Conservation (phyloP, 2,797 vertebrate species). For the Phalanger gymnotis region DNA sequence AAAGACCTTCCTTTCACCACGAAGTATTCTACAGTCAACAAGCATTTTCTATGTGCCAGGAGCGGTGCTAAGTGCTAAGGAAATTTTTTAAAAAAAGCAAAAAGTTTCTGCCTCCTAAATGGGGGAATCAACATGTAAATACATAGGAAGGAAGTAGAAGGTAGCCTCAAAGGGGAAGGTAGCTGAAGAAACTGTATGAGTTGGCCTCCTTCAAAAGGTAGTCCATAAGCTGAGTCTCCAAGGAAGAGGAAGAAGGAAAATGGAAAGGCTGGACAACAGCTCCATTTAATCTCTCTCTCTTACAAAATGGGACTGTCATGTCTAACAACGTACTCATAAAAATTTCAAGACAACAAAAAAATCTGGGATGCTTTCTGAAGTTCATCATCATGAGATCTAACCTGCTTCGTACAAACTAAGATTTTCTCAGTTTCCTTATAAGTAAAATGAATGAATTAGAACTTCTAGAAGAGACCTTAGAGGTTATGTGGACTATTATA, state of each 20-base stretch:
- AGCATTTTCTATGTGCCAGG: not conserved
- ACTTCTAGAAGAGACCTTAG: too few relatives aligned
- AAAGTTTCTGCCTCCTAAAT: not conserved
- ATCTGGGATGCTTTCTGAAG: not conserved
- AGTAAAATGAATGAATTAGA: not conserved
- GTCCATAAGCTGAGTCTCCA: not conserved
- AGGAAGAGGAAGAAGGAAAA: not conserved
- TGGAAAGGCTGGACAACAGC: not conserved
- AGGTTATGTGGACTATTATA: too few relatives aligned
- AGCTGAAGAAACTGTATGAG: not conserved
- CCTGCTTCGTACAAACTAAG: constrained; percentile 3
- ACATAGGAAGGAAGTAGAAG: not conserved
- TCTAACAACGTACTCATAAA: constrained; percentile 44
- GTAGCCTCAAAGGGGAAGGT: not conserved
- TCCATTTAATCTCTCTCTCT: not conserved
- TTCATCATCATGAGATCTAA: not conserved
- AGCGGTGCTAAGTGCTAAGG: not conserved
- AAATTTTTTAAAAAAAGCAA: too few relatives aligned
- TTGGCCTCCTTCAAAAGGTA: not conserved
- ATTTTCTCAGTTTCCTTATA: not conserved
- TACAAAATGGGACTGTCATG: constrained; percentile 28
- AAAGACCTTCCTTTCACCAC: constrained; percentile 59
- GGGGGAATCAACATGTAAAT: too few relatives aligned
- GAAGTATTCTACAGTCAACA: not conserved
- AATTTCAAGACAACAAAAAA: constrained; percentile 32